Evolutionary conservation across 2,113 vertebrate genomes (phyloP).

Genomic region (Cebidichthys violaceus): DNA sequence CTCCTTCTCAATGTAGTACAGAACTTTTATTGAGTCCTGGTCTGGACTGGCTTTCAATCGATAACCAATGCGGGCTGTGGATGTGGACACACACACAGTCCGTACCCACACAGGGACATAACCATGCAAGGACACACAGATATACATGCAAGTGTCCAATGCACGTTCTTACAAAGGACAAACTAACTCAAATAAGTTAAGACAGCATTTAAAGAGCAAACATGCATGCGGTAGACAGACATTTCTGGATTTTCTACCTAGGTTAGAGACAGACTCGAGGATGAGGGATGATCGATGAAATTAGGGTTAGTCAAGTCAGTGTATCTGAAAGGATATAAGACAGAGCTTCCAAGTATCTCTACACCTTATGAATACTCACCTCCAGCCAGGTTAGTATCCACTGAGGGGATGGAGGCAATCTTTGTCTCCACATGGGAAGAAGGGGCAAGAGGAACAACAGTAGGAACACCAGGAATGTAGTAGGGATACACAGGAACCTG

Average conservation of each 20-base stretch:
- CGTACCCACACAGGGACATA: slow-evolving; percentile 19
- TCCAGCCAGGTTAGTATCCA: slow-evolving; percentile 79
- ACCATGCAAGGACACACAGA: slow-evolving; percentile 42
- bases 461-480: slow-evolving; percentile 91
- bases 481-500: slow-evolving; percentile 91
- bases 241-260: not conserved
- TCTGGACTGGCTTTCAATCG: slow-evolving; percentile 91
- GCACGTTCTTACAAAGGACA: not conserved
- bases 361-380: slow-evolving; percentile 68
- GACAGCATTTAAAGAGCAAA: not conserved
- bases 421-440: slow-evolving; percentile 89
- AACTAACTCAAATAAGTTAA: not conserved
- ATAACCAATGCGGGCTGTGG: slow-evolving; percentile 91
- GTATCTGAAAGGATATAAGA: not conserved
- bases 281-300: slow-evolving; percentile 37
- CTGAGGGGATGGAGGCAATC: slow-evolving; percentile 84
- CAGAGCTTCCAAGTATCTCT: not conserved
- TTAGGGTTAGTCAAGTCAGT: slow-evolving; percentile 43
- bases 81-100: slow-evolving; percentile 55
- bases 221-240: slow-evolving; percentile 32
- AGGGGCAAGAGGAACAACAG: slow-evolving; percentile 86
- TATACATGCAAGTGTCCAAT: not conserved
- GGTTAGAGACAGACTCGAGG: slow-evolving; percentile 13
- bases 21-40: slow-evolving; percentile 93
- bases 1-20: slow-evolving; percentile 95